These are phyloP conservation scores for Rattus norvegicus DNA, from an alignment of 2,113 vertebrate species.

Conservation along the genomic window DNA sequence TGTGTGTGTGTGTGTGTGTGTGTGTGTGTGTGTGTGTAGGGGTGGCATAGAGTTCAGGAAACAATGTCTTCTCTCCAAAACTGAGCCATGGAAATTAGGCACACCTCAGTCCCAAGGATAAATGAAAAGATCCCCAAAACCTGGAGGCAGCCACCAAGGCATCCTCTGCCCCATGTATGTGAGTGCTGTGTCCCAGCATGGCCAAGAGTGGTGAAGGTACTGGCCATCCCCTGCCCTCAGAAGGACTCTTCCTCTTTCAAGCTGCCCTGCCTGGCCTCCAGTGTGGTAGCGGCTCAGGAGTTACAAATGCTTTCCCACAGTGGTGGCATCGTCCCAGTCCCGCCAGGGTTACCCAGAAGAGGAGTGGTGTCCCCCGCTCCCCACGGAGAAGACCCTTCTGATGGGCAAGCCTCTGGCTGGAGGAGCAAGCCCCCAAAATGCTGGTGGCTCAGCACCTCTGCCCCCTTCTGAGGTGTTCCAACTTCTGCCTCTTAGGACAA, in stretches of 20 bases:
- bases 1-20: background rate
- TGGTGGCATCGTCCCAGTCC: background rate
- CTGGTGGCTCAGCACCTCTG: background rate
- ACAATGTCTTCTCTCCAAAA: background rate
- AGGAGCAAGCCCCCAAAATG: background rate
- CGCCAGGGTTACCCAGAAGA: accelerated
- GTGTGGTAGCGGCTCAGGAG: background rate
- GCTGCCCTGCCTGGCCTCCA: background rate
- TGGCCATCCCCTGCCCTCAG: background rate
- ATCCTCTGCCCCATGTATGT: background rate
- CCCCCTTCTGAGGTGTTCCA: accelerated
- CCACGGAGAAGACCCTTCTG: background rate
- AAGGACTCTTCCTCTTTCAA: background rate
- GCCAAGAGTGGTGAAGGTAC: background rate
- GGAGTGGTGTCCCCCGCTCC: background rate
- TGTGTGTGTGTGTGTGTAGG: background rate
- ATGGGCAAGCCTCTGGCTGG: background rate
- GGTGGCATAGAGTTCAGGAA: background rate
- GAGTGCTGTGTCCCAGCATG: background rate
- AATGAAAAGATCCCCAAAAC: background rate
- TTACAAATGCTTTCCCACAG: background rate
- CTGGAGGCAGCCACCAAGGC: background rate
- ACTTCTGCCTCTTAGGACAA: background rate
- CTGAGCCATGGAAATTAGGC: background rate
- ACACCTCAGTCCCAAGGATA: background rate